phyloP scores from a whole-genome alignment of 2,113 vertebrate genomes.

The Hippocampus zosterae region DNA sequence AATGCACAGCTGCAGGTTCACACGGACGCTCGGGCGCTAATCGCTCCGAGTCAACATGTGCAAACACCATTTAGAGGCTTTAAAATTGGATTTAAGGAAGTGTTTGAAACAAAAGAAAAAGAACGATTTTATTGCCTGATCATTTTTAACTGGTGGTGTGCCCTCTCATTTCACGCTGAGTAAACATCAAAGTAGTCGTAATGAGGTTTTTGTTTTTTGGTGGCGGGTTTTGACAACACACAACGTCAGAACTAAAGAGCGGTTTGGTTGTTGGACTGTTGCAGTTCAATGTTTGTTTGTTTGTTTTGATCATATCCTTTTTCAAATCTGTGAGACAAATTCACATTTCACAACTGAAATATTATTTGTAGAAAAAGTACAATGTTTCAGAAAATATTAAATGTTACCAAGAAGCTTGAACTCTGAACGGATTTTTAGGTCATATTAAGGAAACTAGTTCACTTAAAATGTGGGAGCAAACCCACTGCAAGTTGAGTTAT shows the following conservation, averaged over 20 bases:
- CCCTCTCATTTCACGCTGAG: conserved; percentile 8
- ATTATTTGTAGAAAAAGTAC: background rate
- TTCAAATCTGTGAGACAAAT: conserved; percentile 45
- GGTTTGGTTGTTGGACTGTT: conserved; percentile 60
- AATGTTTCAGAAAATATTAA: background rate
- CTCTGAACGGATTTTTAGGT: no score
- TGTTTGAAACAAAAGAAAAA: background rate
- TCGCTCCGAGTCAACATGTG: background rate
- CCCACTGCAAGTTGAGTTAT: no score
- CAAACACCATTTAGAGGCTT: conserved; percentile 3
- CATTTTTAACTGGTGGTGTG: background rate
- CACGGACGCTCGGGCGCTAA: background rate
- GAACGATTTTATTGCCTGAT: background rate
- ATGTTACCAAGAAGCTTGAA: background rate
- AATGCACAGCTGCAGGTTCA: conserved; percentile 9
- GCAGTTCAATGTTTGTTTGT: conserved; percentile 28
- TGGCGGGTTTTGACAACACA: conserved; percentile 18
- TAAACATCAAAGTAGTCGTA: conserved; percentile 43
- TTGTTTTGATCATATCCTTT: conserved; percentile 3
- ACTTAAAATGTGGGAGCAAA: background rate
- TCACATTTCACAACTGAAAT: background rate
- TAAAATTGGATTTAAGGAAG: background rate
- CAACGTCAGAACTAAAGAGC: conserved; percentile 55
- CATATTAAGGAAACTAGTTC: no score
- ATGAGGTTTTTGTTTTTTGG: conserved; percentile 55